Percentiles rank a stretch among this genome's conserved stretches.
phyloP scores from a whole-genome alignment of 2,113 vertebrate species.

The Mirza zaza region DNA sequence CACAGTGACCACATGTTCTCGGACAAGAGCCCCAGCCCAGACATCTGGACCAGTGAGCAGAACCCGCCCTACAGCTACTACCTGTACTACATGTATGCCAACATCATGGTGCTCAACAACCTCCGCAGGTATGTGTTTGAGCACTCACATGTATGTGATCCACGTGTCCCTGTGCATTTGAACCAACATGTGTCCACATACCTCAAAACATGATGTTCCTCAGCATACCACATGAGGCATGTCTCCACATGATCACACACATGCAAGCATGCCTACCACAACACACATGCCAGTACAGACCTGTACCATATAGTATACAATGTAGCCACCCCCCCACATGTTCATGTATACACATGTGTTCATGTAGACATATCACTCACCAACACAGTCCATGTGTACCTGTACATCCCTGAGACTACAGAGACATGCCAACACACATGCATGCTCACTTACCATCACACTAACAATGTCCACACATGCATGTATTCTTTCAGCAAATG shows the following conservation, averaged over 20 bases:
- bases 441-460: too few relatives aligned
- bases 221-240: not conserved
- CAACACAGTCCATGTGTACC: not conserved
- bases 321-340: not conserved
- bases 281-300: too few relatives aligned
- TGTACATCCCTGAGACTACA: not conserved
- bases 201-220: not conserved
- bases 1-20: slow-evolving; percentile 98
- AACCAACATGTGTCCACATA: not conserved
- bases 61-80: slow-evolving; percentile 99
- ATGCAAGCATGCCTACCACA: not conserved
- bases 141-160: not conserved
- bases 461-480: not conserved
- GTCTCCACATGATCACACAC: not conserved
- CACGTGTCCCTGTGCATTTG: not conserved
- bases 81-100: slow-evolving; percentile 98
- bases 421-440: not conserved
- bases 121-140: slow-evolving; percentile 86
- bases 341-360: too few relatives aligned
- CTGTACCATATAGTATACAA: rapidly evolving
- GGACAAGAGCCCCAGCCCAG: slow-evolving; percentile 95
- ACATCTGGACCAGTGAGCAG: slow-evolving; percentile 91
- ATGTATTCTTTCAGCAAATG: not conserved
- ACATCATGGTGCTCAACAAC: slow-evolving; percentile 99
- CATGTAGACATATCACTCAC: too few relatives aligned